Evolutionary conservation across 2,888 invertebrate species (phyloP).

Genomic region (Phytoseiulus persimilis): DNA sequence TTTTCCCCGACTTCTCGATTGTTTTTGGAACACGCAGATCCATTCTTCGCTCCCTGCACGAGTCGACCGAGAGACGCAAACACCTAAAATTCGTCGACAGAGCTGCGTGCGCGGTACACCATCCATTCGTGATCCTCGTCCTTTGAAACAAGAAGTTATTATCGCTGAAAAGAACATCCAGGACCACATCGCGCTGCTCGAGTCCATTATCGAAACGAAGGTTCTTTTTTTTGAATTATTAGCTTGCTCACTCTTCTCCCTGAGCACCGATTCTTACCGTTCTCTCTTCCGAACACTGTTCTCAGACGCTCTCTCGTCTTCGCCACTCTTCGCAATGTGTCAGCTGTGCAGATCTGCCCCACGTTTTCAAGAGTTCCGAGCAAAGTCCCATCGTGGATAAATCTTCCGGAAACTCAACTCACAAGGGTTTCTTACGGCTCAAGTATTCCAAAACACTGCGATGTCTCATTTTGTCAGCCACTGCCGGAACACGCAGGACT

Average conservation of each 20-base stretch:
- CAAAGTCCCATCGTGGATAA: no score
- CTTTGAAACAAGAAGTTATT: conserved; percentile 25
- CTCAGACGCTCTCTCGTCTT: no score
- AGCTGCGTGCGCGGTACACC: background rate
- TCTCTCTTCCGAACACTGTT: background rate
- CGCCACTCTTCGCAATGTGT: no score
- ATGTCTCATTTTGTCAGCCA: no score
- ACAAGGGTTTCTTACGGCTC: no score
- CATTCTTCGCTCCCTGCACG: background rate
- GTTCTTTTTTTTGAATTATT: background rate
- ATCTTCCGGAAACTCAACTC: no score
- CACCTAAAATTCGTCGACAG: conserved; percentile 27
- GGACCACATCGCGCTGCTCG: conserved; percentile 34
- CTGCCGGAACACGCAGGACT: no score
- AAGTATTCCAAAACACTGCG: no score
- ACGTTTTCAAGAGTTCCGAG: no score
- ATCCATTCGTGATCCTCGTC: conserved; percentile 8
- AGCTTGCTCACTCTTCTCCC: background rate
- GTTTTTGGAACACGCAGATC: background rate
- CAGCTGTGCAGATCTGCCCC: no score
- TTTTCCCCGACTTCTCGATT: background rate
- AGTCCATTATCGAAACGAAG: conserved; percentile 38
- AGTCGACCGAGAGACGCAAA: conserved; percentile 19
- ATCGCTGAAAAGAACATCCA: conserved; percentile 30
- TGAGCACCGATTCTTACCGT: background rate